Evolutionary conservation across 2,113 vertebrate genomes (phyloP).

Genomic region (Neolamprologus ventralis): DNA sequence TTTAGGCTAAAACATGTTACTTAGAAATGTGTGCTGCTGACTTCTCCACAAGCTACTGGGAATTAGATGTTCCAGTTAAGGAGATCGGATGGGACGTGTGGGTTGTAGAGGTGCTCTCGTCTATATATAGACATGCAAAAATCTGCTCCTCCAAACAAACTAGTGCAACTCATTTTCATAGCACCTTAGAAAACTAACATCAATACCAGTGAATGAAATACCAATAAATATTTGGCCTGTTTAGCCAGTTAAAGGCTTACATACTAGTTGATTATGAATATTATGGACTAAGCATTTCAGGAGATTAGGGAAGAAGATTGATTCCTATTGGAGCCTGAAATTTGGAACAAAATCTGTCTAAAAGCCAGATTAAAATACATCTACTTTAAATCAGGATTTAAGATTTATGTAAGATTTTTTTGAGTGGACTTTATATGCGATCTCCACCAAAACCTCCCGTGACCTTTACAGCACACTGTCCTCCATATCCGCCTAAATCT

Average conservation of each 20-base stretch:
- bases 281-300: neutral
- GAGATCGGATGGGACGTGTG: neutral
- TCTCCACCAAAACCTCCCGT: neutral
- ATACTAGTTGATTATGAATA: neutral
- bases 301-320: neutral
- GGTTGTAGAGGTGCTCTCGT: neutral
- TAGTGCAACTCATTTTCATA: rapidly evolving
- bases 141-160: neutral
- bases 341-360: neutral
- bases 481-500: neutral
- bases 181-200: neutral
- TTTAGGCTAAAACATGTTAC: neutral
- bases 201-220: neutral
- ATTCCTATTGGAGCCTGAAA: neutral
- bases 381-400: neutral
- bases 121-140: neutral
- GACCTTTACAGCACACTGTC: neutral
- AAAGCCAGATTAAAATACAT: neutral
- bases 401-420: neutral
- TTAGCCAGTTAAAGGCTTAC: neutral
- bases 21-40: neutral
- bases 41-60: neutral
- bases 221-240: neutral
- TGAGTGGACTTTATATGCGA: rapidly evolving
- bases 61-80: neutral